Base-by-base conservation (phyloP, 2,888 invertebrate species). In the Mimachlamys varia region DNA sequence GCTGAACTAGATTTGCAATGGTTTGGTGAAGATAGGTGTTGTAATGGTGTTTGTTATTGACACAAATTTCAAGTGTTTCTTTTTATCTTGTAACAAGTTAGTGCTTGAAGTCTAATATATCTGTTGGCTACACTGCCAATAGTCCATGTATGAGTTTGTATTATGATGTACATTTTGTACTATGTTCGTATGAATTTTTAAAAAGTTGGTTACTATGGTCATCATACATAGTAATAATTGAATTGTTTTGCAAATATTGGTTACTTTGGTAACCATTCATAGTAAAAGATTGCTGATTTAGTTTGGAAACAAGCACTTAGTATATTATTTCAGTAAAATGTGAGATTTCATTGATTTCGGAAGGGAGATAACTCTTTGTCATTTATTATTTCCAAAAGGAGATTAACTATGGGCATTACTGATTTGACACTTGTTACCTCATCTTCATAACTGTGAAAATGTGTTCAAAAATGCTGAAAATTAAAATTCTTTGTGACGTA, bases 361-460 rank as follows among this genome's bases (percentile, higher is more conserved):
- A 76, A 76, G 76, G 76, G 76, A 33, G 76, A 76, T 76, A 76
- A 27, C n/a, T n/a, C n/a, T n/a, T n/a, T n/a, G n/a, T n/a, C n/a
- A n/a, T 44, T 44, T 7, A 44, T 44, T 3, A 13, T 33, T 33
- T 33, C 33, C 76, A 33, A 76, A 76, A 76, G 76, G 76, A 33
- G 12, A 33, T 33, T 76, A 76, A 27, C 33, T 76, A 76, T 33
- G 76, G 76, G 76, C 76, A 76, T 76, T 76, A 76, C 10, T 22
- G 33, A n/a, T n/a, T 22, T 1, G 33, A 76, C 27, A 7, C 44
- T 44, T 44, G 7, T 44, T 44, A 44, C 44, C 44, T 44, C 44
- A 7, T 44, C 44, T 7, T 5, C 44, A 44, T 44, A 7, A 33
- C 4, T 58, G 58, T 22, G 1, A 33, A 76, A 33, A 4, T 76